Percentiles rank a stretch among this genome's conserved stretches.
Evolutionary conservation across 2,797 vertebrate genomes (phyloP).

Genomic region (Argya squamiceps): DNA sequence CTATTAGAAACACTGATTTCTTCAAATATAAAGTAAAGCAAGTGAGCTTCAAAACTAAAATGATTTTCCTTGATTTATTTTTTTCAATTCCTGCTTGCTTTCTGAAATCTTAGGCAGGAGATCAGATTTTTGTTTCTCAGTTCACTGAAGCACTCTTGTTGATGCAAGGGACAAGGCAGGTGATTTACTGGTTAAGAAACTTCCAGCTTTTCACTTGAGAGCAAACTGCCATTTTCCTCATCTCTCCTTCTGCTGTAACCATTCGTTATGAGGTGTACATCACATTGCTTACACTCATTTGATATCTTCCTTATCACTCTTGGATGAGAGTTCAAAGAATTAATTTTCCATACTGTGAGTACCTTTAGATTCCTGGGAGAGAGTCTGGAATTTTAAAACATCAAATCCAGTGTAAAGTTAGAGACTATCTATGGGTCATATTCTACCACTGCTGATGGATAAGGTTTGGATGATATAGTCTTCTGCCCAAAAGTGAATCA

Average conservation of each 20-base stretch:
- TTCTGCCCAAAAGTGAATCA: background rate
- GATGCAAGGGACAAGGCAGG: background rate
- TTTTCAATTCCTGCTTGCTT: background rate
- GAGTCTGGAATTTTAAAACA: background rate
- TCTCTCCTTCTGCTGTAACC: background rate
- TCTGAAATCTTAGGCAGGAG: background rate
- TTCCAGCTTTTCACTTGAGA: background rate
- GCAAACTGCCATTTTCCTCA: background rate
- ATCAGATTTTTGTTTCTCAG: background rate
- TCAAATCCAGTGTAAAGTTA: background rate
- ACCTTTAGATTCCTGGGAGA: background rate
- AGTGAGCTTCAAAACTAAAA: background rate
- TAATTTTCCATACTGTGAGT: background rate
- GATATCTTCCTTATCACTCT: background rate
- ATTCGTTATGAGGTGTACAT: fast-evolving
- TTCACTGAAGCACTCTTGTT: background rate
- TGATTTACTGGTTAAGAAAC: background rate
- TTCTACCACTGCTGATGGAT: background rate
- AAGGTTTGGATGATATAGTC: background rate
- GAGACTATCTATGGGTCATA: background rate
- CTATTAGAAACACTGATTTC: background rate
- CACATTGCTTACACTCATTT: background rate
- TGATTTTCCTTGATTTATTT: background rate
- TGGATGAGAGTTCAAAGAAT: background rate
- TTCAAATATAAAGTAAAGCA: background rate